Conservation (phyloP, 1,140 invertebrate species). For the Melanaphis sacchari region DNA sequence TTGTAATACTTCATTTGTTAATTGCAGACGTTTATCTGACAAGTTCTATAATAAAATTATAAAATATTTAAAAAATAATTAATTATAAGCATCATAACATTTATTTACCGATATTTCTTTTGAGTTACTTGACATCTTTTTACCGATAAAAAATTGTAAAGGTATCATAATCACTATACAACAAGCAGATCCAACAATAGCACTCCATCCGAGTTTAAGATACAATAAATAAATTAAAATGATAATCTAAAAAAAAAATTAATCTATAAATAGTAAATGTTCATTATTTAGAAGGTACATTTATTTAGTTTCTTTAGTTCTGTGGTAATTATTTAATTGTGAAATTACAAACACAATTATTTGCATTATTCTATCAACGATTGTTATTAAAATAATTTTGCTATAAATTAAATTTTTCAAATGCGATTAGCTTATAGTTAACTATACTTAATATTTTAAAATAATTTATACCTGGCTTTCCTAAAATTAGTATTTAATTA, state of each 20-base stretch:
- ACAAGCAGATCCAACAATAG: slow-evolving; percentile 76
- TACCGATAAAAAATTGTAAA: slow-evolving; percentile 75
- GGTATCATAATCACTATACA: slow-evolving; percentile 75
- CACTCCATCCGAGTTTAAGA: slow-evolving; percentile 78
- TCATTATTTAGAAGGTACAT: not conserved
- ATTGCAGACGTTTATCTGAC: slow-evolving; percentile 77
- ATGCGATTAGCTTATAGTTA: not conserved
- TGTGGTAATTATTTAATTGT: not conserved
- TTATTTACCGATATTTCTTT: slow-evolving; percentile 63
- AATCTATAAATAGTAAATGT: not conserved
- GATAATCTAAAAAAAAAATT: slow-evolving; percentile 68
- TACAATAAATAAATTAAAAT: slow-evolving; percentile 79
- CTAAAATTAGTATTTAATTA: not conserved
- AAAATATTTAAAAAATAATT: not conserved
- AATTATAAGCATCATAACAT: not conserved
- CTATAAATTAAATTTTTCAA: too few species aligned
- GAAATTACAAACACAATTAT: not conserved
- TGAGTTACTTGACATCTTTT: slow-evolving; percentile 75
- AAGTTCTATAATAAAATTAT: slow-evolving; percentile 66
- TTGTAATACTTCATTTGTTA: slow-evolving; percentile 80
- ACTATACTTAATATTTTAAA: not conserved
- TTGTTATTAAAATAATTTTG: not conserved
- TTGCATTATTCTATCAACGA: not conserved
- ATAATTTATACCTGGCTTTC: not conserved
- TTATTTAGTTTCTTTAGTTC: not conserved